Percentiles rank a stretch among this genome's conserved stretches.
Conservation (phyloP, 2,113 vertebrate genomes). For the Sinocyclocheilus rhinocerous region DNA sequence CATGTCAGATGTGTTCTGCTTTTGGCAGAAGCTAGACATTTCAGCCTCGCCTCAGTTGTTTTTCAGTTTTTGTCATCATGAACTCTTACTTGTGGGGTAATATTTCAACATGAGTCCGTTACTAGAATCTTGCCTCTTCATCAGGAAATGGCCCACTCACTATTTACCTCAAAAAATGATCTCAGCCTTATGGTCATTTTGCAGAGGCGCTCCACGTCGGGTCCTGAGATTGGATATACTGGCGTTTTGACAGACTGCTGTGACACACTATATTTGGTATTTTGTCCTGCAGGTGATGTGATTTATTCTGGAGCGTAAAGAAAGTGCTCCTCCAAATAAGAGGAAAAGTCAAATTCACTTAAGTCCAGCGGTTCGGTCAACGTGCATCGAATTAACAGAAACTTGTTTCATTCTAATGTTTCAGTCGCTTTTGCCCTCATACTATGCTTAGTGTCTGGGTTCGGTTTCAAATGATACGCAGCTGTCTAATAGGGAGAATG, state of each 20-base stretch:
- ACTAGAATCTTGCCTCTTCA: slow-evolving; percentile 31
- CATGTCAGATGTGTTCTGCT: background rate
- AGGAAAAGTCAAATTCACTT: slow-evolving; percentile 56
- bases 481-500: slow-evolving; percentile 41
- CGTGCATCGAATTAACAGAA: slow-evolving; percentile 54
- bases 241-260: slow-evolving; percentile 19
- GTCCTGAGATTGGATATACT: slow-evolving; percentile 10
- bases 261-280: slow-evolving; percentile 51
- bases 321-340: slow-evolving; percentile 41
- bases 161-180: slow-evolving; percentile 35
- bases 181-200: slow-evolving; percentile 43
- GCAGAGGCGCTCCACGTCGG: slow-evolving; percentile 19
- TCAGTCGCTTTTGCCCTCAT: slow-evolving; percentile 31
- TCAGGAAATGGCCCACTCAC: slow-evolving; percentile 34
- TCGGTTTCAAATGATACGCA: slow-evolving; percentile 49
- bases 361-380: slow-evolving; percentile 44
- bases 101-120: slow-evolving; percentile 22
- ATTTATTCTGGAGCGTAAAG: slow-evolving; percentile 52
- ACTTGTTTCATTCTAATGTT: slow-evolving; percentile 54
- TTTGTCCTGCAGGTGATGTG: slow-evolving; percentile 51
- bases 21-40: background rate
- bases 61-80: slow-evolving; percentile 13
- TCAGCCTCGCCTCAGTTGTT: slow-evolving; percentile 1
- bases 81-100: slow-evolving; percentile 19
- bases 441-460: slow-evolving; percentile 27